phyloP scores from a whole-genome alignment of 2,113 vertebrate genomes.

The Ailurus styani region DNA sequence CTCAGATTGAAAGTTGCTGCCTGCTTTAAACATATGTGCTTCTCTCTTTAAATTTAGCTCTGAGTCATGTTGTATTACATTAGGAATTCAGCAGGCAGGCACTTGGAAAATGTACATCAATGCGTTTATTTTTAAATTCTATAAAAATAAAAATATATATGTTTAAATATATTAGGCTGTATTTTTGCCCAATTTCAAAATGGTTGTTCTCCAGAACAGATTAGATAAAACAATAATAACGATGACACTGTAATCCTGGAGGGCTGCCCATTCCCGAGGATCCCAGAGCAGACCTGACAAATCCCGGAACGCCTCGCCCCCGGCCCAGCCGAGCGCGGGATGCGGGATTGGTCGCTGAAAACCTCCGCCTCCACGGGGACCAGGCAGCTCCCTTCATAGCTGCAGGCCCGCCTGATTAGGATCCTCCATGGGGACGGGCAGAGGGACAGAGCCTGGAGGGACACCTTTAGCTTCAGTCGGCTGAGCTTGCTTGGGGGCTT shows the following conservation, averaged over 20 bases:
- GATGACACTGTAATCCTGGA: constrained; percentile 54
- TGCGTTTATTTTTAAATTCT: constrained; percentile 75
- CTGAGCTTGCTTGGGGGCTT: rapidly evolving
- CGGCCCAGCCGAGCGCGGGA: background rate
- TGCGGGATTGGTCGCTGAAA: background rate
- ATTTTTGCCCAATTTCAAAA: constrained; percentile 78
- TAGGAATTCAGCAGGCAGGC: constrained; percentile 69
- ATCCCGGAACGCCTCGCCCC: background rate
- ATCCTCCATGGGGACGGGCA: background rate
- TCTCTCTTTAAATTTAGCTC: constrained; percentile 80
- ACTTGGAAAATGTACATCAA: constrained; percentile 78
- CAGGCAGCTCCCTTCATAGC: constrained; percentile 34
- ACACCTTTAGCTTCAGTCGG: background rate
- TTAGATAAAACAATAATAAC: constrained; percentile 77
- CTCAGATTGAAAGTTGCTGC: constrained; percentile 81
- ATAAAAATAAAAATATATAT: constrained; percentile 73
- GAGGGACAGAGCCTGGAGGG: background rate
- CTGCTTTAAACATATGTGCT: constrained; percentile 80
- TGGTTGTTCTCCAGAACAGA: constrained; percentile 68
- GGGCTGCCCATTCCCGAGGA: constrained; percentile 21
- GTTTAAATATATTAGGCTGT: constrained; percentile 76
- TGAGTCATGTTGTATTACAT: constrained; percentile 80
- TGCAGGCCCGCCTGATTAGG: constrained; percentile 50
- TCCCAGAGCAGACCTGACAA: constrained; percentile 25
- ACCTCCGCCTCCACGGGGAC: background rate